A percentile compares a stretch with the other conserved stretches of the same genome.
Evolutionary conservation across 2,113 vertebrate species (phyloP).

Genomic region (Neofelis nebulosa): DNA sequence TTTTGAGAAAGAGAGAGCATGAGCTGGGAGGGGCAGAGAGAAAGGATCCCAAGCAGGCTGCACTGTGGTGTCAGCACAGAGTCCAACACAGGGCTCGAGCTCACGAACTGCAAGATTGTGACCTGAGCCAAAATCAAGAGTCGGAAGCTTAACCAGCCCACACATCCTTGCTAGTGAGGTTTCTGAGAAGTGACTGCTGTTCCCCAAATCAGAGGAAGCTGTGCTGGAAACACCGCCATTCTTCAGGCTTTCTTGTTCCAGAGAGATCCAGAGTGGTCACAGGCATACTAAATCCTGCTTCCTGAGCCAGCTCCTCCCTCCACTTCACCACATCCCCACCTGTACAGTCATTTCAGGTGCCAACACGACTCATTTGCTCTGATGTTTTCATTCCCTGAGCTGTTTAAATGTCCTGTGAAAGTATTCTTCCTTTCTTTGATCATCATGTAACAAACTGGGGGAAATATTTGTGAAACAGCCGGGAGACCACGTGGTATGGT

Average conservation of each 20-base stretch:
- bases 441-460: background rate
- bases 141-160: too few relatives aligned
- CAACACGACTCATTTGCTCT: background rate
- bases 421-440: background rate
- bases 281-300: background rate
- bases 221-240: background rate
- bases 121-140: too few relatives aligned
- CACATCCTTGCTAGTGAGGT: background rate
- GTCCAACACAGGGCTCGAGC: too few relatives aligned
- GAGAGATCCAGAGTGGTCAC: background rate
- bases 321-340: background rate
- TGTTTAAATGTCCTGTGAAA: background rate
- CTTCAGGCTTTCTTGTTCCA: background rate
- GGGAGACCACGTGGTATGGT: accelerated
- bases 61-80: too few relatives aligned
- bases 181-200: constrained; percentile 58
- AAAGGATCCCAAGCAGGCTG: too few relatives aligned
- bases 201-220: background rate
- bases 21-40: too few relatives aligned
- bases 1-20: too few relatives aligned
- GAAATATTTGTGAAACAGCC: background rate
- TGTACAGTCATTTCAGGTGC: background rate
- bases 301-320: background rate
- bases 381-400: background rate
- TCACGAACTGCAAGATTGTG: too few relatives aligned